phyloP scores from a whole-genome alignment of 2,797 vertebrate genomes.

The Cuniculus paca region DNA sequence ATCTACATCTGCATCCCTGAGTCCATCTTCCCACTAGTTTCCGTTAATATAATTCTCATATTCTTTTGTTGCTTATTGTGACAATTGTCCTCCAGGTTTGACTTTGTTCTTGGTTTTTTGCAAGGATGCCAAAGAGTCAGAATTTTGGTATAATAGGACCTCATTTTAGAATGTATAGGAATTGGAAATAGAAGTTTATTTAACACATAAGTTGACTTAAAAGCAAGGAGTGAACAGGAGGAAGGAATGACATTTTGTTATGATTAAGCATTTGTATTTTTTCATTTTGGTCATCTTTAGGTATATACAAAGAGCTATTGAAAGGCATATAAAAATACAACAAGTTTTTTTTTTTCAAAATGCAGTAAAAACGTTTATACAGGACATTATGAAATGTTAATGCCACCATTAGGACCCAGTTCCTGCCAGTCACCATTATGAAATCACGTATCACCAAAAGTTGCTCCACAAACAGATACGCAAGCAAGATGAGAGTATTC shows the following conservation, averaged over 20 bases:
- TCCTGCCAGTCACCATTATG: background rate
- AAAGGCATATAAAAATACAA: slow-evolving; percentile 71
- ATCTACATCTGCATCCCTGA: background rate
- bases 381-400: slow-evolving; percentile 74
- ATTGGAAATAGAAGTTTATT: slow-evolving; percentile 55
- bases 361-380: slow-evolving; percentile 73
- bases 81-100: background rate
- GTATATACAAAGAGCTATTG: slow-evolving; percentile 64
- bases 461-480: background rate
- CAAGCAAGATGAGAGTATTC: slow-evolving; percentile 23
- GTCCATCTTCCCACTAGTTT: background rate
- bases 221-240: background rate
- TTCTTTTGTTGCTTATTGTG: slow-evolving; percentile 27
- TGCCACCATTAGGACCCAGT: slow-evolving; percentile 70
- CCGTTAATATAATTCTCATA: background rate
- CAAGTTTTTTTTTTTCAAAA: slow-evolving; percentile 75
- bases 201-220: background rate
- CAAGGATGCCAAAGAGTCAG: slow-evolving; percentile 21
- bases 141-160: slow-evolving; percentile 29
- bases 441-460: background rate
- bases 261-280: slow-evolving; percentile 67
- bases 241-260: slow-evolving; percentile 16
- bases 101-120: background rate
- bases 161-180: slow-evolving; percentile 33
- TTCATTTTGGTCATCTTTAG: slow-evolving; percentile 50